Base-by-base conservation (phyloP, 2,888 invertebrate genomes). In the Suillia variegata region DNA sequence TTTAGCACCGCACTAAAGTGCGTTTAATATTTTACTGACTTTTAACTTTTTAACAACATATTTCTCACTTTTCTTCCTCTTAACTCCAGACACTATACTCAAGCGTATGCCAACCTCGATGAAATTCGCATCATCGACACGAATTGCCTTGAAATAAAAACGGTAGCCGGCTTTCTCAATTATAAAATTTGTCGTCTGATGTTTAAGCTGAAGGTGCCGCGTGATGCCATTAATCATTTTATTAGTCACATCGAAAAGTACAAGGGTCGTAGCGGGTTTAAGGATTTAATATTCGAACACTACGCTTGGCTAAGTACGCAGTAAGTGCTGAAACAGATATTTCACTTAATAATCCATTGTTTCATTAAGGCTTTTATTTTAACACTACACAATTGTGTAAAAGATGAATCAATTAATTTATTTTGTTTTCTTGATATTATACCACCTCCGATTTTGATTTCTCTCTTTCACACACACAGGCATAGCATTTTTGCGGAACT, bases 171-270 rank as follows among this genome's bases (percentile, higher is more conserved):
- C 2, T 94, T 95, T 75, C 89, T 98, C 31, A 98, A 93, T 80
- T 98, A 96, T 78, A 98, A 99, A 84, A 86, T 98, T 33, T 98
- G 98, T 75, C 88, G 92, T 64, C 83, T 98, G 64, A 88, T 94
- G 82, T 98, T 99, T 83, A 87, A 89, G 67, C 85, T 96, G 67
- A 94, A 93, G 81, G 86, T 93, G 59, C 95, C 97, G 0, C 85
- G 96, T 71, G 98, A 99, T 85, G 93, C 98, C 1, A 96, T 98
- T 71, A 89, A 92, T 56, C 98, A 98, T 80, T 95, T 98, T 73
- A 89, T 94, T 71, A 89, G 89, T 64, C 98, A 98, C 75, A 89
- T 94, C 64, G 96, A 97, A 65, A 89, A 92, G 73, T 98, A 96
- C 81, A 92, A 91, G 79, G 86, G 84, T 63, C 86, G 88, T 68